A percentile compares a stretch with the other conserved stretches of the same genome.
Conservation (phyloP, 2,888 invertebrate species). For the Drosophila rubida region DNA sequence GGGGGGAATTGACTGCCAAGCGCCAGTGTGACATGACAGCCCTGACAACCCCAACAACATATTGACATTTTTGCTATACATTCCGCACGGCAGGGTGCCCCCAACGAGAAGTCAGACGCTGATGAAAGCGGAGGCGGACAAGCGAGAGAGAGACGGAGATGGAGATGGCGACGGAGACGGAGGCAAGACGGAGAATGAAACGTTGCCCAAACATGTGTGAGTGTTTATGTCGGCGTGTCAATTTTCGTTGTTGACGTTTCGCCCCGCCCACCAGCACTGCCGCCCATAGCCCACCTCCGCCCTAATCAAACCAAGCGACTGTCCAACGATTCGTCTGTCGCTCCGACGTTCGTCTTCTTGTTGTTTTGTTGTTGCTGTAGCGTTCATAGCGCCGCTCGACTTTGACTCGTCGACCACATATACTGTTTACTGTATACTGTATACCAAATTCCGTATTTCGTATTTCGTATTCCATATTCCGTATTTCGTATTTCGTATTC, state of each 20-base stretch:
- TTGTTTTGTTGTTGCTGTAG: too few relatives aligned
- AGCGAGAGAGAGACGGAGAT: background rate
- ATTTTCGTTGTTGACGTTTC: slow-evolving; percentile 80
- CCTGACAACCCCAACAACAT: slow-evolving; percentile 78
- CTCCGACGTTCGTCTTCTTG: background rate
- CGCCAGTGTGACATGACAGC: slow-evolving; percentile 76
- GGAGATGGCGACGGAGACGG: slow-evolving; percentile 5
- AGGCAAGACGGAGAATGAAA: slow-evolving; percentile 9
- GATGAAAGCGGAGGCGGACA: slow-evolving; percentile 18
- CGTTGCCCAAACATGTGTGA: slow-evolving; percentile 72
- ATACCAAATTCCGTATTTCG: slow-evolving; percentile 1
- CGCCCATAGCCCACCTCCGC: background rate
- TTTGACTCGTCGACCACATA: slow-evolving; percentile 43
- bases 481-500: slow-evolving; percentile 46
- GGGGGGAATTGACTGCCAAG: slow-evolving; percentile 39
- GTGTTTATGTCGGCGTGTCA: slow-evolving; percentile 82
- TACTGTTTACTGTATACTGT: background rate
- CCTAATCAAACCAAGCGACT: slow-evolving; percentile 4
- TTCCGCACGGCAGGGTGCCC: slow-evolving; percentile 69
- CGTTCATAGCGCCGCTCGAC: slow-evolving; percentile 25
- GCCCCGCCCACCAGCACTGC: slow-evolving; percentile 40
- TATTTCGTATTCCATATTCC: slow-evolving; percentile 18
- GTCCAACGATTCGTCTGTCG: slow-evolving; percentile 27
- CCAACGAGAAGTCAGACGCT: slow-evolving; percentile 8
- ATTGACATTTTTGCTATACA: slow-evolving; percentile 78